Percentiles rank a stretch among this genome's conserved stretches.
These are phyloP conservation scores for Mixornis gularis DNA, from an alignment of 2,113 vertebrate genomes.

Conservation along the genomic window DNA sequence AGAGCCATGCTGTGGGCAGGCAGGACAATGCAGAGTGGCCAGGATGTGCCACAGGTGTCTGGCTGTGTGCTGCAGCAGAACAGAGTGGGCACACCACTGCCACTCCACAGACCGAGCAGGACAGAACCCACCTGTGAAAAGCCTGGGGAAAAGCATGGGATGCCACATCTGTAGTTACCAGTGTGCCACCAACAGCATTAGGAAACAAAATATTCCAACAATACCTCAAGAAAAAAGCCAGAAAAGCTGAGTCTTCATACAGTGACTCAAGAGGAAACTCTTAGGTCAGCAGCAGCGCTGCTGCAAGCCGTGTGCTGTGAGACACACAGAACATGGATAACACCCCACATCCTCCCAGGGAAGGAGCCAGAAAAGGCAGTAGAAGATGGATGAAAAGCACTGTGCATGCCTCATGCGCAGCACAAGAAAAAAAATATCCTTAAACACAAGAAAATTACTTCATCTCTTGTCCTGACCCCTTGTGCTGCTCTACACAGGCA, in stretches of 20 bases:
- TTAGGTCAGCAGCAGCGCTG: not conserved
- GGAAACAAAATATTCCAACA: not conserved
- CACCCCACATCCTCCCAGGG: slow-evolving; percentile 40
- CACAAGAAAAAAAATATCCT: not conserved
- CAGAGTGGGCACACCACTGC: accelerated
- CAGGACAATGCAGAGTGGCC: not conserved
- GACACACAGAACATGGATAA: slow-evolving; percentile 19
- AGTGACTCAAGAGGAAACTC: slow-evolving; percentile 42
- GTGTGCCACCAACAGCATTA: not conserved
- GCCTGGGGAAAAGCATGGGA: accelerated
- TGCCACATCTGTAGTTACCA: not conserved
- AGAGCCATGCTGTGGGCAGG: accelerated
- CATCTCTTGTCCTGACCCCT: not conserved
- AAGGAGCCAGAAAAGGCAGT: not conserved
- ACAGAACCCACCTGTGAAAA: not conserved
- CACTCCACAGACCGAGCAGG: not conserved
- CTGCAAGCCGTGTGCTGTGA: not conserved
- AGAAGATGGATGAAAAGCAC: not conserved
- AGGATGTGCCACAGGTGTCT: accelerated
- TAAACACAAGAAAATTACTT: not conserved
- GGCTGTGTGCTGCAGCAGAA: accelerated
- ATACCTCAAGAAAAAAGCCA: not conserved
- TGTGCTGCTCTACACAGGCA: accelerated
- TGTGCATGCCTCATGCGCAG: not conserved
- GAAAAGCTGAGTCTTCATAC: not conserved